Percentiles rank a stretch among this genome's conserved stretches.
These are phyloP conservation scores for Ginglymostoma cirratum DNA, from an alignment of 2,113 vertebrate genomes.

Conservation along the genomic window DNA sequence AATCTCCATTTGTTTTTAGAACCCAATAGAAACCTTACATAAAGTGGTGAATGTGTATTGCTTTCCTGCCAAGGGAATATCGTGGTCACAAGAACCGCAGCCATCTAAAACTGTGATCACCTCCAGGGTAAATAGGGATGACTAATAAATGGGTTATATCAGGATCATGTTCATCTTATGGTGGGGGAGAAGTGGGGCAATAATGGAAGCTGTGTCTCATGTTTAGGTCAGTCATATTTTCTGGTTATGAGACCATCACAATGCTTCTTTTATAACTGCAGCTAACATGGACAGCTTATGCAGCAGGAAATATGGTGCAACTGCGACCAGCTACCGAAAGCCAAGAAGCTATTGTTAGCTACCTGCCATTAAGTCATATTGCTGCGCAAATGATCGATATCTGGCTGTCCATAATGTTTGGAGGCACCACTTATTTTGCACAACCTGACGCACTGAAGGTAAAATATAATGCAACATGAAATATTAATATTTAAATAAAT, in stretches of 20 bases:
- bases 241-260: background rate
- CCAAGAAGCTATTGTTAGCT: slow-evolving; percentile 81
- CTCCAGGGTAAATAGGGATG: background rate
- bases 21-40: background rate
- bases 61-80: background rate
- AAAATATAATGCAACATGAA: background rate
- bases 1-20: background rate
- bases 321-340: slow-evolving; percentile 41
- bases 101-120: background rate
- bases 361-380: slow-evolving; percentile 88
- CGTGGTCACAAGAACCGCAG: background rate
- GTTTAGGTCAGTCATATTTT: background rate
- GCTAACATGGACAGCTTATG: slow-evolving; percentile 72
- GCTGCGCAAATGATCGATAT: slow-evolving; percentile 84
- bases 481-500: background rate
- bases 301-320: slow-evolving; percentile 41
- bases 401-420: slow-evolving; percentile 70
- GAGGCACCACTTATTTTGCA: slow-evolving; percentile 70
- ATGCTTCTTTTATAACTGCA: slow-evolving; percentile 43
- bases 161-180: background rate
- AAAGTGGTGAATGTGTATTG: background rate
- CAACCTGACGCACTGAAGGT: slow-evolving; percentile 86
- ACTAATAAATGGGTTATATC: background rate
- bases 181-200: background rate
- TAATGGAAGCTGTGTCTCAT: background rate